phyloP scores from a whole-genome alignment of 2,113 vertebrate species.

The Zingel zingel region DNA sequence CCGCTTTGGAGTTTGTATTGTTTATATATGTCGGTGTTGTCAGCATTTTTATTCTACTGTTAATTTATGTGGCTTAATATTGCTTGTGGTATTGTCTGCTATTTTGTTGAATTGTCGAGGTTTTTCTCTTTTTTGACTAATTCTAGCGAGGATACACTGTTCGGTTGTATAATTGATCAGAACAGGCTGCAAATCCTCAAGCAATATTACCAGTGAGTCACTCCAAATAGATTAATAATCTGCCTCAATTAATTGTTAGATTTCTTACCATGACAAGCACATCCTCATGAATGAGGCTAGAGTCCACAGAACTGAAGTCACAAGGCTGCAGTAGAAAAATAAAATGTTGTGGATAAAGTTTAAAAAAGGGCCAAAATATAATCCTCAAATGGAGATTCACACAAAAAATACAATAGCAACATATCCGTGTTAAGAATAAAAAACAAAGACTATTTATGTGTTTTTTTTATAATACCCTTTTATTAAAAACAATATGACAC shows the following conservation, averaged over 20 bases:
- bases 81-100: too few species aligned
- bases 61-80: too few species aligned
- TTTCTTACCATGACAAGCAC: neutral
- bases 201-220: too few species aligned
- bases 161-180: too few species aligned
- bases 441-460: neutral
- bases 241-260: neutral
- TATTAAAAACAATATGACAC: constrained; percentile 5
- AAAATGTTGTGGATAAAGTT: neutral
- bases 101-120: too few species aligned
- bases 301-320: neutral
- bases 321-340: neutral
- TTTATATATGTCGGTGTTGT: too few species aligned
- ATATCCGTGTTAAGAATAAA: neutral
- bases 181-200: too few species aligned
- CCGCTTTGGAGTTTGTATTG: too few species aligned
- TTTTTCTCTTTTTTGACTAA: too few species aligned
- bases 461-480: neutral
- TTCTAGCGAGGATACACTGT: too few species aligned
- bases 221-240: neutral
- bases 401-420: neutral
- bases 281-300: neutral
- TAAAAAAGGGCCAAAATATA: neutral
- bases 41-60: too few species aligned
- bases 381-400: neutral